Evolutionary conservation across 2,797 vertebrate species (phyloP).

Genomic region (Taeniopygia guttata): DNA sequence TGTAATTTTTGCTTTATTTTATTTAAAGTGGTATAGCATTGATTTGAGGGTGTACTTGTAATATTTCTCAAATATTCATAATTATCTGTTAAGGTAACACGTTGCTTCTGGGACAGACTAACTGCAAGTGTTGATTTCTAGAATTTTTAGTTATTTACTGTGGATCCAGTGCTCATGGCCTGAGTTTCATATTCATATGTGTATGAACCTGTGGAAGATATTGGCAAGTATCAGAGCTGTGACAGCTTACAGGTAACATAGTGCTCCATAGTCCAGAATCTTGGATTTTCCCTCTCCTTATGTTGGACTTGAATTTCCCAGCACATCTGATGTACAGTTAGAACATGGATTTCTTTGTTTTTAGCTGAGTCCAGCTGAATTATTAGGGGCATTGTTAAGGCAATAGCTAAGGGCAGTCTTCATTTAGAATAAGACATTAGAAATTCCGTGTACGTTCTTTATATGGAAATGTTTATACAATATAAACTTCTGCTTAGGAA

Average conservation of each 20-base stretch:
- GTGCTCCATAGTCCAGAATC: neutral
- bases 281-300: neutral
- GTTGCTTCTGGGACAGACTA: neutral
- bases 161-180: neutral
- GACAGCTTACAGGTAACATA: neutral
- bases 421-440: conserved; percentile 20
- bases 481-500: neutral
- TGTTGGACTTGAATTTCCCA: neutral
- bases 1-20: neutral
- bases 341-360: neutral
- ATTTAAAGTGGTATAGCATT: neutral
- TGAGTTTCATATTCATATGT: neutral
- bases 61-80: neutral
- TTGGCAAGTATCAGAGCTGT: neutral
- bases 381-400: conserved; percentile 16
- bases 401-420: conserved; percentile 11
- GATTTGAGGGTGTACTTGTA: neutral
- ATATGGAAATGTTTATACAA: conserved; percentile 52
- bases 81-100: neutral
- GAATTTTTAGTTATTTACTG: neutral
- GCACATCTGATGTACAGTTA: neutral
- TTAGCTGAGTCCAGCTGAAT: neutral
- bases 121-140: neutral
- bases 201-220: fast-evolving
- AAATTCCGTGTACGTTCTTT: conserved; percentile 20